Base-by-base conservation (phyloP, 2,888 invertebrate species). In the Eupithecia subumbrata region DNA sequence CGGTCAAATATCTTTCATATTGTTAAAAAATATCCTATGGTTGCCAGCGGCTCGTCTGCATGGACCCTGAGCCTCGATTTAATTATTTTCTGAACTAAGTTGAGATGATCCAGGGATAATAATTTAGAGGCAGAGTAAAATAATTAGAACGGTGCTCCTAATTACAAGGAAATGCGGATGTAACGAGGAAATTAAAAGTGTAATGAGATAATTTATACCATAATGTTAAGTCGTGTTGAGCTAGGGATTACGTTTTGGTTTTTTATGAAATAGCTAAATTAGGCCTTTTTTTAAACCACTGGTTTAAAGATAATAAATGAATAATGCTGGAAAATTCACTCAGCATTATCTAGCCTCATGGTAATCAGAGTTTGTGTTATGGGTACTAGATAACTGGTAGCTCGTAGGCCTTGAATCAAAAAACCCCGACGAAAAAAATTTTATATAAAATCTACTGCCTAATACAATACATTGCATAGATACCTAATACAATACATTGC, bases 121-220 rank as follows among this genome's bases (percentile, higher is more conserved):
- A 70, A n/a, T 34, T 56, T 66, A 22, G 64, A 34, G 43, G 11
- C 43, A 63, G 25, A 73, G 72, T 74, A 66, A 45, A 71, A 60
- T 63, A 76, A 63, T 74, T 18, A 72, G 4, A 40, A 66, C 64
- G 69, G 56, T 43, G 56, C 67, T 70, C 66, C 43, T 79, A 76
- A 77, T 79, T 71, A 75, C 45, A 69, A 37, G 30, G 60, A 73
- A 73, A 74, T 78, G 43, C 37, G 69, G 68, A 64, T 71, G 56
- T 70, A 18, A 70, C 64, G 68, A 69, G 72, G 69, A 72, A 16
- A 79, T 77, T 77, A 77, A 79, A 48, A 48, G 8, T 18, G 18
- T 48, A 48, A 48, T 48, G 7, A 48, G 48, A 18, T 48, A 18
- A 18, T 48, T 48, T 18, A 48, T 18, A 48, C 7, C 48, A 2